A percentile compares a stretch with the other conserved stretches of the same genome.
These are phyloP conservation scores for Drosophila formosana DNA, from an alignment of 2,888 invertebrate genomes.

Conservation along the genomic window DNA sequence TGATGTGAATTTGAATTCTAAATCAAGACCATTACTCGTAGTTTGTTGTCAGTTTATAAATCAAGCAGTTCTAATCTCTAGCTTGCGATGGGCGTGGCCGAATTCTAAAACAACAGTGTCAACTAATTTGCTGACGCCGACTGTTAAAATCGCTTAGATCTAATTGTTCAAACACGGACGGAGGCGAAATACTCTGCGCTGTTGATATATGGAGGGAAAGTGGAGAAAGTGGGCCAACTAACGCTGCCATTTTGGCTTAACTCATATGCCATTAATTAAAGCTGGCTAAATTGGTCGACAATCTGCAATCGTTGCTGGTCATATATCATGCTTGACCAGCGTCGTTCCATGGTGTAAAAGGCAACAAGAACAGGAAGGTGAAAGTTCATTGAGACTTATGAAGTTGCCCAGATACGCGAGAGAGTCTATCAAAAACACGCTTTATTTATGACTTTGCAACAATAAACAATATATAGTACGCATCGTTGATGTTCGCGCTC, in stretches of 20 bases:
- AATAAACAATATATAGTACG: neutral
- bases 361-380: constrained; percentile 19
- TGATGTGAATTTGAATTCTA: too few species aligned
- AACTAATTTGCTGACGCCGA: too few species aligned
- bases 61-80: too few species aligned
- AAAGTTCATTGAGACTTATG: constrained; percentile 39
- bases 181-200: neutral
- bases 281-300: constrained; percentile 51
- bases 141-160: neutral
- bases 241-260: constrained; percentile 18
- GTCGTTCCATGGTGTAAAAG: neutral
- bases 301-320: constrained; percentile 36
- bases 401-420: constrained; percentile 16
- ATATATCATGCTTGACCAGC: constrained; percentile 27
- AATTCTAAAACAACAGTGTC: too few species aligned
- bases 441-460: constrained; percentile 45
- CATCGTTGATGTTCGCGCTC: constrained; percentile 35
- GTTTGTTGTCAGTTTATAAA: too few species aligned
- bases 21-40: too few species aligned
- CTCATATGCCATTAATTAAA: constrained; percentile 64
- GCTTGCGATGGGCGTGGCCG: too few species aligned
- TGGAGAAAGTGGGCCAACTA: neutral
- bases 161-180: neutral
- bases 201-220: too few species aligned
- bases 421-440: constrained; percentile 7